A percentile compares a stretch with the other conserved stretches of the same genome.
Evolutionary conservation across 2,113 vertebrate genomes (phyloP).

Genomic region (Damaliscus lunatus): DNA sequence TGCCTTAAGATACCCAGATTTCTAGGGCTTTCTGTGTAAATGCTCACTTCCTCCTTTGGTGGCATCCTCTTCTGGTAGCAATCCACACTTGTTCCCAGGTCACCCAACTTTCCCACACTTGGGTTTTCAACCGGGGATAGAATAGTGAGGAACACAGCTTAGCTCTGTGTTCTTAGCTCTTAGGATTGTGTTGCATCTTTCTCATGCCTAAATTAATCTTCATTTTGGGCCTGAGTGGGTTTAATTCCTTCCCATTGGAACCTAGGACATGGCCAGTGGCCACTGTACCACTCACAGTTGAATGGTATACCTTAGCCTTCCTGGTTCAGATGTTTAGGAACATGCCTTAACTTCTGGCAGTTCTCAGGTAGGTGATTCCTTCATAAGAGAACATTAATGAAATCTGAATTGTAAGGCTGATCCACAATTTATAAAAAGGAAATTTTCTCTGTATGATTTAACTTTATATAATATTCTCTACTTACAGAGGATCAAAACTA

Average conservation of each 20-base stretch:
- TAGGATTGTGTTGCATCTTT: not conserved
- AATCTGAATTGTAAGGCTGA: slow-evolving; percentile 24
- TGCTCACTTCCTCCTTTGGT: not conserved
- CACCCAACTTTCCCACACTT: not conserved
- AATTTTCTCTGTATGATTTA: slow-evolving; percentile 6
- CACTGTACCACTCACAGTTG: not conserved
- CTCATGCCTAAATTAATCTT: not conserved
- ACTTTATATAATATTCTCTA: slow-evolving; percentile 20
- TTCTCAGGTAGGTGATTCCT: slow-evolving; percentile 57
- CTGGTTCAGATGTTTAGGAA: slow-evolving; percentile 24
- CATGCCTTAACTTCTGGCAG: slow-evolving; percentile 21
- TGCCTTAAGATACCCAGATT: not conserved
- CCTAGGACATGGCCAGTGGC: not conserved
- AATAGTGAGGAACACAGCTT: not conserved
- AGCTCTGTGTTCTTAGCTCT: not conserved
- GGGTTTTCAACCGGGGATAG: slow-evolving; percentile 16
- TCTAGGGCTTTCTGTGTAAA: not conserved
- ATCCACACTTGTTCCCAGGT: not conserved
- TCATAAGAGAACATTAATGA: not conserved
- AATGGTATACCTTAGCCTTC: not conserved
- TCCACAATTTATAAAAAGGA: not conserved
- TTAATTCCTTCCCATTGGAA: not conserved
- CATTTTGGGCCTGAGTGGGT: not conserved
- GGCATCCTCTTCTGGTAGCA: not conserved
- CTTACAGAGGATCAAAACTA: not conserved